Evolutionary conservation across 2,113 vertebrate species (phyloP).

Genomic region (Guaruba guarouba): DNA sequence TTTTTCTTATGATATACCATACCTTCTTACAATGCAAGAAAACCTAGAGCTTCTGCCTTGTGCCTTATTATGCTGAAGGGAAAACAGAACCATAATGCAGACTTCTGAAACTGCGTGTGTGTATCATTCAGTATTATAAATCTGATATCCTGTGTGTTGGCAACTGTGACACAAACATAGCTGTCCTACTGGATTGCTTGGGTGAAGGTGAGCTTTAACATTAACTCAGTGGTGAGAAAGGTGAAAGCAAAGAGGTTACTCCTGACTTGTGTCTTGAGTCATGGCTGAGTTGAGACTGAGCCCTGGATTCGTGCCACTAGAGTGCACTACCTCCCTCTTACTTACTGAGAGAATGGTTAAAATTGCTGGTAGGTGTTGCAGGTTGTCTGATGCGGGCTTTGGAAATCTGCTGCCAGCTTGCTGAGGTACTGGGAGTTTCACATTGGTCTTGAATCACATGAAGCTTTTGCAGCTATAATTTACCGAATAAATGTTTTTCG

Average conservation of each 20-base stretch:
- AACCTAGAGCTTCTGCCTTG: not conserved
- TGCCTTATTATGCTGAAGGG: not conserved
- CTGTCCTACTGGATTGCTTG: rapidly evolving
- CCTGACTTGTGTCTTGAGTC: not conserved
- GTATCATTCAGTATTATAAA: not conserved
- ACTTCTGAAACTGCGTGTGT: rapidly evolving
- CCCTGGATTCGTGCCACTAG: not conserved
- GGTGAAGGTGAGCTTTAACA: not conserved
- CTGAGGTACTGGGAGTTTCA: not conserved
- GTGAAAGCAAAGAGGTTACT: not conserved
- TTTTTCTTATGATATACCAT: not conserved
- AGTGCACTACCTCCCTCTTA: slow-evolving; percentile 23
- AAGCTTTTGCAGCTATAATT: not conserved
- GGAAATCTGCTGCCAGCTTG: not conserved
- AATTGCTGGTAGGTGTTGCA: not conserved
- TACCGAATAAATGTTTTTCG: not conserved
- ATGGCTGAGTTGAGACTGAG: not conserved
- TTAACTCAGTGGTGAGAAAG: not conserved
- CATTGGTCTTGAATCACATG: not conserved
- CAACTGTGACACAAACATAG: not conserved
- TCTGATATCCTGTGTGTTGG: not conserved
- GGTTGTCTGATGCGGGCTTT: not conserved
- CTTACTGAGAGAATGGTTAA: not conserved
- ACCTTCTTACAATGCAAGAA: not conserved
- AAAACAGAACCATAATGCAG: not conserved